Conservation (phyloP, 2,113 vertebrate genomes). For the Caretta caretta region DNA sequence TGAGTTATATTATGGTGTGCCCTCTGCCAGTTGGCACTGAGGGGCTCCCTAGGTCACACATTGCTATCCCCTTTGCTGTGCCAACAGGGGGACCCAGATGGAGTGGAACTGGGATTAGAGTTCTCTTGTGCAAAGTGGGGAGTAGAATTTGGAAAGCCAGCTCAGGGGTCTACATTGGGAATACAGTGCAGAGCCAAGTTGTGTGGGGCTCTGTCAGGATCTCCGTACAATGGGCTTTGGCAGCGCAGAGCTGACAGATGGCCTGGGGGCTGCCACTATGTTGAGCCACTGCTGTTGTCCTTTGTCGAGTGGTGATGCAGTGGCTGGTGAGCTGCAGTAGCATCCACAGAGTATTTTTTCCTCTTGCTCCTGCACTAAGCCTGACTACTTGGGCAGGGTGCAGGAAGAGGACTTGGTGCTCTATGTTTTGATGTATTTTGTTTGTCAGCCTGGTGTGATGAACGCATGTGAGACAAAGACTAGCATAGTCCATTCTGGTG, state of each 20-base stretch:
- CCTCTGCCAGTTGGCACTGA: background rate
- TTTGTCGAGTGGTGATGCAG: rapidly evolving
- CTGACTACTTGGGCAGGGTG: background rate
- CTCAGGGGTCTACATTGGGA: rapidly evolving
- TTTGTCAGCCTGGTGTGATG: background rate
- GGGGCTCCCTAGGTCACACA: background rate
- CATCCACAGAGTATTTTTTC: background rate
- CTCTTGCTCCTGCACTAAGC: background rate
- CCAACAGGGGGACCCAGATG: background rate
- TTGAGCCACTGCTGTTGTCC: rapidly evolving
- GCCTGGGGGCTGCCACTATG: background rate
- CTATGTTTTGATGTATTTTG: background rate
- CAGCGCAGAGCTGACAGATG: background rate
- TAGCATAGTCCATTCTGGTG: background rate
- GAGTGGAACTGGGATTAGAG: background rate
- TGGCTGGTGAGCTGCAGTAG: background rate
- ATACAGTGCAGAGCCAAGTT: background rate
- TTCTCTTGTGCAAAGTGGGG: background rate
- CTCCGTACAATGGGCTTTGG: background rate
- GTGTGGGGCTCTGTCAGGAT: too few relatives aligned
- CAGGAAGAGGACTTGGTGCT: background rate
- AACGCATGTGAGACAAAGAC: background rate
- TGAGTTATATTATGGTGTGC: background rate
- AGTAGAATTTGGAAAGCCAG: background rate
- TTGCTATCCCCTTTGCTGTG: background rate